These are phyloP conservation scores for Matsumyia berberina DNA, from an alignment of 2,888 invertebrate species.

Conservation along the genomic window DNA sequence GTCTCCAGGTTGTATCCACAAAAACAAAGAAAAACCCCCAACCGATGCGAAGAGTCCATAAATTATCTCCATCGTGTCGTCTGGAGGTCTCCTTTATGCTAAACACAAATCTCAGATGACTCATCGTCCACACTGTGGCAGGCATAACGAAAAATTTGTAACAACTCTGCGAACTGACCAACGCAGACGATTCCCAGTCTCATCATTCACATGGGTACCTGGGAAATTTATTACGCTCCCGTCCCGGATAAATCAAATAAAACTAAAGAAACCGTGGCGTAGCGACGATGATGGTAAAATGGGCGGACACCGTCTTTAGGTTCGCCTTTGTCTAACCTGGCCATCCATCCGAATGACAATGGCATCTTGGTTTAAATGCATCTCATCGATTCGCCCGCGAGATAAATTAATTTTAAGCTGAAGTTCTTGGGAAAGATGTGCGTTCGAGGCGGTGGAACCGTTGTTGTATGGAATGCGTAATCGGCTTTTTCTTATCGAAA, in stretches of 20 bases:
- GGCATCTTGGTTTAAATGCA: conserved; percentile 39
- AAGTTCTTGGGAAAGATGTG: conserved; percentile 29
- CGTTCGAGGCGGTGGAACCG: conserved; percentile 11
- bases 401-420: conserved; percentile 62
- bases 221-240: conserved; percentile 61
- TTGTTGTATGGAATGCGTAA: conserved; percentile 41
- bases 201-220: conserved; percentile 61
- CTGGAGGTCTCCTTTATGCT: conserved; percentile 17
- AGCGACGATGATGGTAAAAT: conserved; percentile 37
- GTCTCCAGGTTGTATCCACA: conserved; percentile 30
- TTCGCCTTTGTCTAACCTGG: conserved; percentile 53
- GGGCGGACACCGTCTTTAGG: conserved; percentile 60
- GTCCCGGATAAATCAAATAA: conserved; percentile 63
- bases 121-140: conserved; percentile 22
- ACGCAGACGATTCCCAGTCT: conserved; percentile 57
- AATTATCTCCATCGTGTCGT: conserved; percentile 34
- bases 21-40: conserved; percentile 25
- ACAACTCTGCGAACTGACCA: conserved; percentile 54
- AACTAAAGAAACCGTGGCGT: conserved; percentile 21
- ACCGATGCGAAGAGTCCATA: conserved; percentile 48
- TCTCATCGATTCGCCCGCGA: conserved; percentile 49
- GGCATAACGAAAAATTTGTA: conserved; percentile 53
- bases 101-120: conserved; percentile 58
- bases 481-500: conserved; percentile 22
- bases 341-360: conserved; percentile 38